Evolutionary conservation across 1,140 invertebrate genomes (phyloP).

Genomic region (Drosophila sproati): DNA sequence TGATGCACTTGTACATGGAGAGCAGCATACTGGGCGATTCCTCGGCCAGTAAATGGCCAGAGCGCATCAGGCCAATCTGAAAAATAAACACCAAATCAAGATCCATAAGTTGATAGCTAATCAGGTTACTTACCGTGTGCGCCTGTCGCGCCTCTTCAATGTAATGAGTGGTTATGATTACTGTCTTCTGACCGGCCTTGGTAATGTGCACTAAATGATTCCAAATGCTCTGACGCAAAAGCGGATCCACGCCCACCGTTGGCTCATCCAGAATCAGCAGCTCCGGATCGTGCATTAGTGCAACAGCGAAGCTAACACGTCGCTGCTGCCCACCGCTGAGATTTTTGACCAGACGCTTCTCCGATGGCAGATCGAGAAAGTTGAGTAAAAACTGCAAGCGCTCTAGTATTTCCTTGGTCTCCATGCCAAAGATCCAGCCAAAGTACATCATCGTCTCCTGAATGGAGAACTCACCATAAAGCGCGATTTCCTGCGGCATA

Average conservation of each 20-base stretch:
- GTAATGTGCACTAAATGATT: slow-evolving; percentile 94
- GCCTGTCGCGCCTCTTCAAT: slow-evolving; percentile 96
- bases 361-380: slow-evolving; percentile 94
- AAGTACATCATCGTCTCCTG: slow-evolving; percentile 98
- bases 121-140: slow-evolving; percentile 88
- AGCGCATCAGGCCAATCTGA: slow-evolving; percentile 97
- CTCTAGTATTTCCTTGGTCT: slow-evolving; percentile 90
- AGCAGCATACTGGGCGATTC: slow-evolving; percentile 94
- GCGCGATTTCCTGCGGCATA: slow-evolving; percentile 95
- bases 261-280: slow-evolving; percentile 97
- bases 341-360: slow-evolving; percentile 94
- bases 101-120: background rate
- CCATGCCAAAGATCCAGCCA: slow-evolving; percentile 97
- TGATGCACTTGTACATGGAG: slow-evolving; percentile 92
- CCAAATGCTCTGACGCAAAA: slow-evolving; percentile 96
- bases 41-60: slow-evolving; percentile 95
- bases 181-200: slow-evolving; percentile 92
- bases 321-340: slow-evolving; percentile 97
- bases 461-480: slow-evolving; percentile 98
- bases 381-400: slow-evolving; percentile 94
- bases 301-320: slow-evolving; percentile 96
- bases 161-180: slow-evolving; percentile 97
- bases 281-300: slow-evolving; percentile 96
- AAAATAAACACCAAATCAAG: slow-evolving; percentile 46
- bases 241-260: slow-evolving; percentile 96